Evolutionary conservation across 2,113 vertebrate species (phyloP).

Genomic region (Noturus placidus): DNA sequence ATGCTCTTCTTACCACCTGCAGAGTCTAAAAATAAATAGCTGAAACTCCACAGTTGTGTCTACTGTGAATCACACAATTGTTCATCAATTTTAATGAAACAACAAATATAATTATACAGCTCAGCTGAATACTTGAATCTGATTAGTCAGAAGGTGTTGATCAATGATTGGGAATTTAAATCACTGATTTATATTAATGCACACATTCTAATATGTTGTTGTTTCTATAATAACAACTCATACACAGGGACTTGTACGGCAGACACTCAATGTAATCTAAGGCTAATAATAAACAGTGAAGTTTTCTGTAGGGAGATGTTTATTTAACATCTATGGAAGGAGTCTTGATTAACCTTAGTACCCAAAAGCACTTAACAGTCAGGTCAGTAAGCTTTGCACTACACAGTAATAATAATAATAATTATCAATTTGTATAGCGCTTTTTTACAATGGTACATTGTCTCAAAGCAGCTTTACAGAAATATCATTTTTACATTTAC

Average conservation of each 20-base stretch:
- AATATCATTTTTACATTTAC: too few relatives aligned
- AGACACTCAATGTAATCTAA: not conserved
- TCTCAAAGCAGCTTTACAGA: too few relatives aligned
- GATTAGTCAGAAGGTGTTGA: conserved; percentile 5
- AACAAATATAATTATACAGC: conserved; percentile 1
- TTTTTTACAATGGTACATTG: too few relatives aligned
- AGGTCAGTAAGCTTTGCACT: not conserved
- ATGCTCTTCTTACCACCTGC: not conserved
- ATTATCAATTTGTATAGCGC: too few relatives aligned
- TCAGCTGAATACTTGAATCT: not conserved
- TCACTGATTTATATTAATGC: not conserved
- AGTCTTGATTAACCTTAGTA: not conserved
- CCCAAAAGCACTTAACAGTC: not conserved
- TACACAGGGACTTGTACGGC: not conserved
- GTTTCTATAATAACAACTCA: not conserved
- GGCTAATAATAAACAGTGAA: not conserved
- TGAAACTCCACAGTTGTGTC: not conserved
- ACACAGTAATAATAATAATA: too few relatives aligned
- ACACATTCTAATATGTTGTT: not conserved
- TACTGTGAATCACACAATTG: not conserved
- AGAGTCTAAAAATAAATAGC: not conserved
- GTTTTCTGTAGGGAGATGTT: not conserved
- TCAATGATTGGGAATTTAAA: not conserved
- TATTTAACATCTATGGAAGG: not conserved
- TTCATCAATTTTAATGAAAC: not conserved